phyloP scores from a whole-genome alignment of 2,888 invertebrate species.

The Autographa pulchrina region DNA sequence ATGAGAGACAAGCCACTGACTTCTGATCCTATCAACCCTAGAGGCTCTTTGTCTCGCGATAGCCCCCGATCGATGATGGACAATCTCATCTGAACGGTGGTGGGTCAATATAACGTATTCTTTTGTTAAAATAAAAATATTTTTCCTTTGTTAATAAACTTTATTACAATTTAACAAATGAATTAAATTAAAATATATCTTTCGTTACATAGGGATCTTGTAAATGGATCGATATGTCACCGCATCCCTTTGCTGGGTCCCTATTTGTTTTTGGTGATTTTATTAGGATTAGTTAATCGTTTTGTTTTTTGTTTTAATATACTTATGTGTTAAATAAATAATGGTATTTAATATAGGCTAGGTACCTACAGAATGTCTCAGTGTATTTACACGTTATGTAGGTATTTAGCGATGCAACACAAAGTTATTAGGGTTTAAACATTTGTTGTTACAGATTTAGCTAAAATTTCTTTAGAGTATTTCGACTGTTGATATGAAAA shows the following conservation, averaged over 20 bases:
- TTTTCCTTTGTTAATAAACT: background rate
- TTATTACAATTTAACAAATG: background rate
- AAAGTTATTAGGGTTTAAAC: background rate
- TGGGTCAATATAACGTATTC: background rate
- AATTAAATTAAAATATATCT: background rate
- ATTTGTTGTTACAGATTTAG: background rate
- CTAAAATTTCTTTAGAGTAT: too few relatives aligned
- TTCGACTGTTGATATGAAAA: too few relatives aligned
- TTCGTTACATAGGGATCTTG: slow-evolving; percentile 1
- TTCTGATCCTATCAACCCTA: too few relatives aligned
- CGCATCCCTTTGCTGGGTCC: background rate
- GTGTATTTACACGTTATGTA: background rate
- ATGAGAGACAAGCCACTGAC: too few relatives aligned
- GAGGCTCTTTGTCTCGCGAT: too few relatives aligned
- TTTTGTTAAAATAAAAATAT: background rate
- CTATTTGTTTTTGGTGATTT: background rate
- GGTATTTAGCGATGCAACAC: background rate
- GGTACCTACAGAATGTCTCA: background rate
- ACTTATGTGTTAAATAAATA: background rate
- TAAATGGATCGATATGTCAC: background rate
- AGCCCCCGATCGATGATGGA: background rate
- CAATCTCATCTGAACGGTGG: background rate
- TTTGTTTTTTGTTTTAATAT: slow-evolving; percentile 2
- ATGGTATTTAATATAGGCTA: background rate
- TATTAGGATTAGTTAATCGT: background rate